Evolutionary conservation across 2,888 invertebrate genomes (phyloP).

Genomic region (Ctena decussata): DNA sequence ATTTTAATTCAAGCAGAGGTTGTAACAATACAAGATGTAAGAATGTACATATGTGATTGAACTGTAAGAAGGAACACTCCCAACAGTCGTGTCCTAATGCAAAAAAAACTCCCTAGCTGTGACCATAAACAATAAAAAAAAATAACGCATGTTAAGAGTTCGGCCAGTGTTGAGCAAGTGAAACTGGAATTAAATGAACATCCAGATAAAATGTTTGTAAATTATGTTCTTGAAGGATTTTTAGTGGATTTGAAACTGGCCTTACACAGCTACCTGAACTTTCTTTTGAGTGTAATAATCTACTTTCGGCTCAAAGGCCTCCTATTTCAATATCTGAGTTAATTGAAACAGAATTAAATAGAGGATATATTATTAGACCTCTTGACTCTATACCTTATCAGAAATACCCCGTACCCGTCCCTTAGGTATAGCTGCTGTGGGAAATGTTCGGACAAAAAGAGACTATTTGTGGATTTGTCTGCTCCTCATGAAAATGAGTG

Average conservation of each 20-base stretch:
- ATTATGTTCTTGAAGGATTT: conserved; percentile 15
- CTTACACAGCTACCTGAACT: too few species aligned
- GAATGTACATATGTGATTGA: conserved; percentile 1
- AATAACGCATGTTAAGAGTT: background rate
- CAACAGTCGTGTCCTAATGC: background rate
- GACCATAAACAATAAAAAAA: background rate
- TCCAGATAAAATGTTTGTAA: background rate
- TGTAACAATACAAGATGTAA: background rate
- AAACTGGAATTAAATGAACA: conserved; percentile 1
- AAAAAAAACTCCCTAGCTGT: background rate
- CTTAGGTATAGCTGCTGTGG: too few species aligned
- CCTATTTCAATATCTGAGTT: too few species aligned
- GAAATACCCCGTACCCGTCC: too few species aligned
- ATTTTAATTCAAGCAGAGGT: conserved; percentile 6
- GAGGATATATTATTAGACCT: too few species aligned
- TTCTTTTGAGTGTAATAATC: too few species aligned
- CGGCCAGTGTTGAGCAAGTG: background rate
- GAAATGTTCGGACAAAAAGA: too few species aligned
- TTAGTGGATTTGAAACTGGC: conserved; percentile 22
- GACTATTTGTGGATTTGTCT: too few species aligned
- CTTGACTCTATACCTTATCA: too few species aligned
- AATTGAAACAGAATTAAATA: too few species aligned
- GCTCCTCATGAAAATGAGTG: too few species aligned
- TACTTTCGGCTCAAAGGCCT: too few species aligned
- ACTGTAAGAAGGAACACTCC: conserved; percentile 8